phyloP scores from a whole-genome alignment of 2,113 vertebrate genomes.

The Brienomyrus longianalis region DNA sequence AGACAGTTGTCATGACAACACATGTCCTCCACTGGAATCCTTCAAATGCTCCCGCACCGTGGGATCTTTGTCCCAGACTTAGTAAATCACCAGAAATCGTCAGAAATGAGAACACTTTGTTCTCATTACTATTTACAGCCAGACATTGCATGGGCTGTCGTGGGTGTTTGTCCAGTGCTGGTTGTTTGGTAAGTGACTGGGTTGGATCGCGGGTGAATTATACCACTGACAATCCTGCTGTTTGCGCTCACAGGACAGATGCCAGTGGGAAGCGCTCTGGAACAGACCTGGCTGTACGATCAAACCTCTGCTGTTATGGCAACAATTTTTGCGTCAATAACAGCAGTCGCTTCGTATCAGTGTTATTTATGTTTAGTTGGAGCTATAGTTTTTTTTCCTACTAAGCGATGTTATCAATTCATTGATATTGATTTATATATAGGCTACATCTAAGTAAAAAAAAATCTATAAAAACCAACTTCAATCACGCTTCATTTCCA shows the following conservation, averaged over 20 bases:
- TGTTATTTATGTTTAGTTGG: neutral
- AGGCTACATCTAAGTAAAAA: neutral
- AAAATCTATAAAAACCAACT: neutral
- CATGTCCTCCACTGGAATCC: neutral
- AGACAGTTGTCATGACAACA: conserved; percentile 13
- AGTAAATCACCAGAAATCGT: neutral
- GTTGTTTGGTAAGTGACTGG: neutral
- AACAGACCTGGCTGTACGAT: neutral
- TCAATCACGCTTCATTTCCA: neutral
- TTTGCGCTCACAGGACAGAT: neutral
- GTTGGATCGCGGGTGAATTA: neutral
- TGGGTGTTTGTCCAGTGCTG: neutral
- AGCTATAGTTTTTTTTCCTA: neutral
- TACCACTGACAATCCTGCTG: neutral
- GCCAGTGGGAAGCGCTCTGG: neutral
- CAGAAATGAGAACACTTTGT: neutral
- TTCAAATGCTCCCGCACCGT: neutral
- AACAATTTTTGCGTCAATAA: neutral
- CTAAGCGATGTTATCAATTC: neutral
- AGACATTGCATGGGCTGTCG: neutral
- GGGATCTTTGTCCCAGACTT: neutral
- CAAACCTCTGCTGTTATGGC: neutral
- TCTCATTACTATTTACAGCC: neutral
- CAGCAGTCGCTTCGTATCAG: neutral
- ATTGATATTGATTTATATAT: neutral